Percentiles rank a stretch among this genome's conserved stretches.
These are phyloP conservation scores for Haemorhous mexicanus DNA, from an alignment of 2,113 vertebrate genomes.

Conservation along the genomic window DNA sequence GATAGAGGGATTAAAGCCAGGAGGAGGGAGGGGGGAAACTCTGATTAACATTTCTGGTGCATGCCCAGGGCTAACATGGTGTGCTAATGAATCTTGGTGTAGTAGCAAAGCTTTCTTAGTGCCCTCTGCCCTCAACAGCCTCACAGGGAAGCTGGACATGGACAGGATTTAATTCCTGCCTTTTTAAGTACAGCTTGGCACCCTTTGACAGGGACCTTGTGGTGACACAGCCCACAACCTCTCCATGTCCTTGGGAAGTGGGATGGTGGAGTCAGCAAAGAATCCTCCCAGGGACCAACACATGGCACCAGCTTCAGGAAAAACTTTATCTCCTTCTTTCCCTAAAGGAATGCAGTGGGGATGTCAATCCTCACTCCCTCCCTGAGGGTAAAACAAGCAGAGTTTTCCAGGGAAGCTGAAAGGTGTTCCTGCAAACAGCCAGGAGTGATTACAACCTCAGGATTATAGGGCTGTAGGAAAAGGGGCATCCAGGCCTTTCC, in stretches of 20 bases:
- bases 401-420: background rate
- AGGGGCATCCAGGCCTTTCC: background rate
- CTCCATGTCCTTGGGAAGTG: background rate
- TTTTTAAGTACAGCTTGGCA: background rate
- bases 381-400: background rate
- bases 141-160: background rate
- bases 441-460: background rate
- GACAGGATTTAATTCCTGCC: background rate
- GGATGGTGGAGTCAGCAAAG: background rate
- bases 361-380: background rate
- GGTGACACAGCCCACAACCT: background rate
- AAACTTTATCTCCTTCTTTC: background rate
- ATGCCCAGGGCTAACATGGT: background rate
- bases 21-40: background rate
- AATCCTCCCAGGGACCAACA: background rate
- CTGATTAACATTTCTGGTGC: constrained; percentile 42
- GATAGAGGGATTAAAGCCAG: constrained; percentile 11
- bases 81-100: background rate
- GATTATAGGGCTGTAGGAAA: background rate
- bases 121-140: background rate
- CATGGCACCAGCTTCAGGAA: background rate
- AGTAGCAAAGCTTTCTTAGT: background rate
- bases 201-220: background rate
- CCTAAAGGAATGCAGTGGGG: background rate
- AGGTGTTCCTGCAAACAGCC: background rate